phyloP scores from a whole-genome alignment of 2,797 vertebrate species.

The Sebastes kiyomatsui region DNA sequence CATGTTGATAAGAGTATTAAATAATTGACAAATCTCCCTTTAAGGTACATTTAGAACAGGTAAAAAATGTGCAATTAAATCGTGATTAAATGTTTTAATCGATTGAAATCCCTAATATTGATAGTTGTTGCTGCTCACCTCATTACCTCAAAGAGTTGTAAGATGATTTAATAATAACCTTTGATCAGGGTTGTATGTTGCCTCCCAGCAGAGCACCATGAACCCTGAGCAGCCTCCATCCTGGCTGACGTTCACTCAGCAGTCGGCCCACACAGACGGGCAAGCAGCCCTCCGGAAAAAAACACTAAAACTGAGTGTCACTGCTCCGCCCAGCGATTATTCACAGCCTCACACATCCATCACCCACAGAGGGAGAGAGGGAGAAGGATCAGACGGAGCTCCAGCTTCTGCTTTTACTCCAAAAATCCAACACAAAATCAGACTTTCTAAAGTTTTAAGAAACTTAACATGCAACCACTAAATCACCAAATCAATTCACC shows the following conservation, averaged over 20 bases:
- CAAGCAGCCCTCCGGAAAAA: conserved; percentile 7
- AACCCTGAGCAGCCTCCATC: background rate
- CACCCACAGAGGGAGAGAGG: background rate
- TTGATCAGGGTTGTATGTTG: background rate
- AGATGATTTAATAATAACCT: background rate
- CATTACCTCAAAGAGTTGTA: background rate
- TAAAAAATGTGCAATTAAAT: too few species aligned
- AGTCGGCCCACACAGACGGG: background rate
- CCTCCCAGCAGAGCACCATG: background rate
- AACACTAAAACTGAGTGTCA: background rate
- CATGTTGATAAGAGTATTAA: too few species aligned
- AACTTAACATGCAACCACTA: too few species aligned
- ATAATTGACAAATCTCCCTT: too few species aligned
- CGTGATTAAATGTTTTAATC: too few species aligned
- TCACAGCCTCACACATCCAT: conserved; percentile 33
- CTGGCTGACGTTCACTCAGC: background rate
- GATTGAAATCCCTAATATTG: too few species aligned
- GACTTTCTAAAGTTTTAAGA: background rate
- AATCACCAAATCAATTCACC: too few species aligned
- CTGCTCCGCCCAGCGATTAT: conserved; percentile 16
- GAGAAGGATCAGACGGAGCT: background rate
- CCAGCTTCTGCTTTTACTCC: background rate
- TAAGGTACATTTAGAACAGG: too few species aligned
- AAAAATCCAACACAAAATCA: accelerated
- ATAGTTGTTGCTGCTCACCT: too few species aligned